Evolutionary conservation across 2,888 invertebrate species (phyloP).

Genomic region (Hirtodrosophila duncani): DNA sequence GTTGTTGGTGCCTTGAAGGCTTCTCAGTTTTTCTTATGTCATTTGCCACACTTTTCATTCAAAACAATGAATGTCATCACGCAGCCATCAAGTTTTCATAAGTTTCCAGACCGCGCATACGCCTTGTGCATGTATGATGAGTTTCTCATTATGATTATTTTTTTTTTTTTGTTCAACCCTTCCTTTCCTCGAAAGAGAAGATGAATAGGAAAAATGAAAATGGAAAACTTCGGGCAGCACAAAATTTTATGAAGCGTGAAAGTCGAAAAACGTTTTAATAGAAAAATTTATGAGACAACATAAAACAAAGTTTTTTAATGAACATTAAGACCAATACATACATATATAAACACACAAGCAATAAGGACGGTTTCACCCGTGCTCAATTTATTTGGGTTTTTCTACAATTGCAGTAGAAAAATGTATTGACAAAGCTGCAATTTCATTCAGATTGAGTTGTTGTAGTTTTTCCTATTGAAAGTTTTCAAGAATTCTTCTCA

Average conservation of each 20-base stretch:
- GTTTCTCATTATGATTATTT: constrained; percentile 24
- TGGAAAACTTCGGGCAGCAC: constrained; percentile 27
- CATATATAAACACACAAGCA: too few relatives aligned
- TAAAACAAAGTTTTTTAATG: constrained; percentile 42
- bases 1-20: too few relatives aligned
- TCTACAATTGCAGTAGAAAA: too few relatives aligned
- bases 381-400: too few relatives aligned
- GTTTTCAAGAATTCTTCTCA: too few relatives aligned
- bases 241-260: constrained; percentile 19
- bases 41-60: constrained; percentile 42
- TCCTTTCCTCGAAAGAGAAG: constrained; percentile 17
- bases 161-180: constrained; percentile 31
- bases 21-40: constrained; percentile 11
- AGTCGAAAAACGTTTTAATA: constrained; percentile 28
- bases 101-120: constrained; percentile 58
- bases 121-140: constrained; percentile 63
- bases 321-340: too few relatives aligned
- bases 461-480: too few relatives aligned
- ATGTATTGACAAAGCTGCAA: too few relatives aligned
- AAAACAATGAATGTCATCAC: constrained; percentile 71
- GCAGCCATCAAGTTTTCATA: constrained; percentile 64
- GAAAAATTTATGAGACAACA: constrained; percentile 39
- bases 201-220: background rate
- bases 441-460: too few relatives aligned
- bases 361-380: too few relatives aligned